Conservation (phyloP, 2,113 vertebrate genomes). For the Callipepla californica region DNA sequence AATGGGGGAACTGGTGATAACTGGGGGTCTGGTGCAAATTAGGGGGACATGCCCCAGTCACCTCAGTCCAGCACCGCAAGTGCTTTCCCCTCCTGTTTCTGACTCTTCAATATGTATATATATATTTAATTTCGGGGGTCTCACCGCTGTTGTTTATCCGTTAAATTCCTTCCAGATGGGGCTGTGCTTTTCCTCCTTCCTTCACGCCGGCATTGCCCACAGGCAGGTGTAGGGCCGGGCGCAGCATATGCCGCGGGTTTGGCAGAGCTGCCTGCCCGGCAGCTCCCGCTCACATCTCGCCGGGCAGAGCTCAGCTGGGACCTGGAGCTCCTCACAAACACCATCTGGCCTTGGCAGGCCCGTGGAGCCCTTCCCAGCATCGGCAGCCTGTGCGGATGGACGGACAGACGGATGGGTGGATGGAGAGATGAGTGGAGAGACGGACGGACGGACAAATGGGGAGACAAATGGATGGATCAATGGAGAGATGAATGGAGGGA, state of each 20-base stretch:
- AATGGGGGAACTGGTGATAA: background rate
- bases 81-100: fast-evolving
- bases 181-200: constrained; percentile 75
- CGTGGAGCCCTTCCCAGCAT: constrained; percentile 19
- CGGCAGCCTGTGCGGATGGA: background rate
- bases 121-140: background rate
- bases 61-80: fast-evolving
- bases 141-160: constrained; percentile 32
- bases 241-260: constrained; percentile 86
- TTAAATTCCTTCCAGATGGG: constrained; percentile 75
- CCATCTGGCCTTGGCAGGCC: constrained; percentile 88
- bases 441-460: too few relatives aligned
- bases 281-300: constrained; percentile 77
- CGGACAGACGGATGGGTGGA: background rate
- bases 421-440: too few relatives aligned
- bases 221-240: constrained; percentile 86
- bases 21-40: background rate
- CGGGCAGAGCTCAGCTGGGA: constrained; percentile 86
- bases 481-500: too few relatives aligned
- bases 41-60: fast-evolving
- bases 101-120: background rate
- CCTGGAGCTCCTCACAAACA: constrained; percentile 82
- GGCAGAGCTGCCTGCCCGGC: constrained; percentile 78
- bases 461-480: background rate
- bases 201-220: constrained; percentile 67